These are phyloP conservation scores for Platycheirus rosarum DNA, from an alignment of 2,888 invertebrate genomes.

Conservation along the genomic window DNA sequence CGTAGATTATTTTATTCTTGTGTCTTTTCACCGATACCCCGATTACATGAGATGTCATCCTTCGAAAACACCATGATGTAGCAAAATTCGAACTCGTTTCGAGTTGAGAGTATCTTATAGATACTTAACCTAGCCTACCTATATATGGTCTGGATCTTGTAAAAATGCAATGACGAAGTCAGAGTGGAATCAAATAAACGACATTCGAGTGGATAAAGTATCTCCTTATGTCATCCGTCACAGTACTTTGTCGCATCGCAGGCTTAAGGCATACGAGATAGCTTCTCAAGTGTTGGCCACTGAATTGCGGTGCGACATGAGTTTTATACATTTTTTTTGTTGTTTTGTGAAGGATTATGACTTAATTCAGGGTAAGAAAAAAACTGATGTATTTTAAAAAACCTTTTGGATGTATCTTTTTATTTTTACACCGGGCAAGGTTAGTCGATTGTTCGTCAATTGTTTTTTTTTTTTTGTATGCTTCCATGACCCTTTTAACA, in stretches of 20 bases:
- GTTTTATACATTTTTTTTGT: slow-evolving; percentile 4
- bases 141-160: background rate
- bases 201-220: slow-evolving; percentile 61
- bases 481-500: slow-evolving; percentile 38
- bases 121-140: background rate
- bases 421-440: slow-evolving; percentile 36
- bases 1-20: slow-evolving; percentile 20
- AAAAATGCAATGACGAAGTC: slow-evolving; percentile 9
- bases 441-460: slow-evolving; percentile 50
- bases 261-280: slow-evolving; percentile 52
- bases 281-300: slow-evolving; percentile 66
- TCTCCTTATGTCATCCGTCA: slow-evolving; percentile 58
- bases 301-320: slow-evolving; percentile 57
- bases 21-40: slow-evolving; percentile 26
- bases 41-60: slow-evolving; percentile 62
- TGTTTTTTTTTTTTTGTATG: slow-evolving; percentile 5
- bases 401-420: background rate
- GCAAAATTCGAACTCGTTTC: slow-evolving; percentile 33
- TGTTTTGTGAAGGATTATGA: slow-evolving; percentile 46
- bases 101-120: slow-evolving; percentile 6
- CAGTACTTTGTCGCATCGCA: slow-evolving; percentile 45
- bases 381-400: slow-evolving; percentile 9
- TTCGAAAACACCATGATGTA: slow-evolving; percentile 21
- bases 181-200: slow-evolving; percentile 53
- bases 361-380: slow-evolving; percentile 22